Conservation (phyloP, 2,113 vertebrate species). For the Sus scrofa region DNA sequence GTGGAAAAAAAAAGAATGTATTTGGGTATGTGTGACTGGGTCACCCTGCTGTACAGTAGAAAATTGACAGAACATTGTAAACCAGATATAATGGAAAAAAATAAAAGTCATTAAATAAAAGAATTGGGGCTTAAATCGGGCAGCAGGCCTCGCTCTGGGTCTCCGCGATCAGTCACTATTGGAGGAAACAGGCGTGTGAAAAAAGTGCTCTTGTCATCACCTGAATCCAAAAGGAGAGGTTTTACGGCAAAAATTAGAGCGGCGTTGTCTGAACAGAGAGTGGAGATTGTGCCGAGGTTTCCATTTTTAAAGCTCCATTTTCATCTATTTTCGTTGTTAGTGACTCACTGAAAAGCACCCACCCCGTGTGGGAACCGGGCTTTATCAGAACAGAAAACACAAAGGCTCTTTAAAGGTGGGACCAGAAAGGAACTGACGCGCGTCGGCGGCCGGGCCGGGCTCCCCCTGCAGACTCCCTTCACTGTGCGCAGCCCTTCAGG, state of each 20-base stretch:
- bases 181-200: constrained; percentile 74
- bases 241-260: constrained; percentile 64
- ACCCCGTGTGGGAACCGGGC: constrained; percentile 44
- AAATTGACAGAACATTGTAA: too few relatives aligned
- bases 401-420: not conserved
- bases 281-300: constrained; percentile 60
- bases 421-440: not conserved
- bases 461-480: not conserved
- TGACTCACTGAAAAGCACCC: constrained; percentile 63
- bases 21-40: too few relatives aligned
- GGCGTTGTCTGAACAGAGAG: not conserved
- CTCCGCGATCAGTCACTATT: constrained; percentile 60
- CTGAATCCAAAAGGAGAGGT: constrained; percentile 61
- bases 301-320: constrained; percentile 67
- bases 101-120: too few relatives aligned
- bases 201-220: constrained; percentile 76
- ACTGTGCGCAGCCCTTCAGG: not conserved
- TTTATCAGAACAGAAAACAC: constrained; percentile 68
- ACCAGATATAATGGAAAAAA: too few relatives aligned
- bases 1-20: too few relatives aligned
- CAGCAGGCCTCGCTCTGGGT: not conserved
- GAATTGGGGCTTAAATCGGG: too few relatives aligned
- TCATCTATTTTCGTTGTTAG: not conserved
- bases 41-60: too few relatives aligned
- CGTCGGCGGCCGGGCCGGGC: not conserved